Evolutionary conservation across 2,888 invertebrate genomes (phyloP).

Genomic region (Ferrisia virgata): DNA sequence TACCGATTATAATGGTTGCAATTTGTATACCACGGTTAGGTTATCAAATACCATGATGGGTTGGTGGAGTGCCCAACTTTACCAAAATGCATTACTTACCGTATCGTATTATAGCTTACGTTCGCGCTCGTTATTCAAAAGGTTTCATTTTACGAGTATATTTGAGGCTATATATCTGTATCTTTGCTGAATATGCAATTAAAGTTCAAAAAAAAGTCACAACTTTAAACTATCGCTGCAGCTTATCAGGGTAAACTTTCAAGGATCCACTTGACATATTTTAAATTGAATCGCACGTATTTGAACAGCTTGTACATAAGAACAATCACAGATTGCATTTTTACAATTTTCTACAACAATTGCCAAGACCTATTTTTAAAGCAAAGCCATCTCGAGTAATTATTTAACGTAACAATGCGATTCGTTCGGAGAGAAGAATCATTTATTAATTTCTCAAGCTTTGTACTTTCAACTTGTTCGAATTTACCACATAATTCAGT

Average conservation of each 20-base stretch:
- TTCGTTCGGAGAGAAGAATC: background rate
- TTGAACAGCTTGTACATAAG: background rate
- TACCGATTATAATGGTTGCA: background rate
- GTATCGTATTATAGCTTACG: background rate
- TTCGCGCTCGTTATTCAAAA: background rate
- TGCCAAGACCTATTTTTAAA: background rate
- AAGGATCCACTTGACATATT: background rate
- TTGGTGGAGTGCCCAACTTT: background rate
- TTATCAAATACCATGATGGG: background rate
- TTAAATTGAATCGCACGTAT: background rate
- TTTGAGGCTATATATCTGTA: background rate
- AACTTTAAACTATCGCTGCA: background rate
- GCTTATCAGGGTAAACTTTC: background rate
- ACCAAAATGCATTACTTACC: background rate
- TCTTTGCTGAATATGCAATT: background rate
- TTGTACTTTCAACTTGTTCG: background rate
- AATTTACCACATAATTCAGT: background rate
- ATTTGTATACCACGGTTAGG: background rate
- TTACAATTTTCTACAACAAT: conserved; percentile 3
- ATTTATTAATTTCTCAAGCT: background rate
- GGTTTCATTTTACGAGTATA: background rate
- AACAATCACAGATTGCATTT: background rate
- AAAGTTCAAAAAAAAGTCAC: background rate
- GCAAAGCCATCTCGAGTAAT: background rate
- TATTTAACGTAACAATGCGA: background rate